Evolutionary conservation across 2,797 vertebrate genomes (phyloP).

Genomic region (Clamator glandarius): DNA sequence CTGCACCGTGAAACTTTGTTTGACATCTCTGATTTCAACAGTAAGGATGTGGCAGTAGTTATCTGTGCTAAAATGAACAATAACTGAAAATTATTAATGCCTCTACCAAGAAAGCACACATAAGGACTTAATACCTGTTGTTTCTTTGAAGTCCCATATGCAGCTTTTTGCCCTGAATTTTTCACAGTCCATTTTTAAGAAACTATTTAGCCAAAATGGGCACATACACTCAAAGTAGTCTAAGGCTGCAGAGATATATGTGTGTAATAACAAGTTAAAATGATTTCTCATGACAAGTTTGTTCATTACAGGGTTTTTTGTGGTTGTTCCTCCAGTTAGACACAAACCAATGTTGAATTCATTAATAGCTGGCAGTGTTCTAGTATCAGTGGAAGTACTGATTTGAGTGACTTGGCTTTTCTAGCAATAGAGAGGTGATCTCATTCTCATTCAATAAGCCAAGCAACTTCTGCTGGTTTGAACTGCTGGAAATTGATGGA

Average conservation of each 20-base stretch:
- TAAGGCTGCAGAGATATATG: neutral
- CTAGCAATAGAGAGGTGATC: neutral
- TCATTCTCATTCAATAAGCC: neutral
- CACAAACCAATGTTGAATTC: neutral
- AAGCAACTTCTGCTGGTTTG: neutral
- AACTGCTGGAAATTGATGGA: constrained; percentile 3
- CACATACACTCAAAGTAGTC: neutral
- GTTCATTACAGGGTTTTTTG: neutral
- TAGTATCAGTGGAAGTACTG: neutral
- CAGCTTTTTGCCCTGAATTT: neutral
- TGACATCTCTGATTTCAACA: neutral
- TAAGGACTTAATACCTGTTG: neutral
- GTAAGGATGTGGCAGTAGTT: neutral
- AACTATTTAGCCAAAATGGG: neutral
- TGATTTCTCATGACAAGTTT: neutral
- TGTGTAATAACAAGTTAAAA: neutral
- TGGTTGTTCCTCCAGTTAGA: neutral
- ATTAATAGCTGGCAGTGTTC: neutral
- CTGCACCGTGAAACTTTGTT: neutral
- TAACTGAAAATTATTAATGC: neutral
- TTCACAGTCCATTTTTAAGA: neutral
- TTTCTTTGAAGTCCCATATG: neutral
- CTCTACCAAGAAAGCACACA: neutral
- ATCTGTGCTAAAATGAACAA: neutral
- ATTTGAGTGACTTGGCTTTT: neutral